Conservation (phyloP, 2,888 invertebrate species). For the Chouioia cunea region DNA sequence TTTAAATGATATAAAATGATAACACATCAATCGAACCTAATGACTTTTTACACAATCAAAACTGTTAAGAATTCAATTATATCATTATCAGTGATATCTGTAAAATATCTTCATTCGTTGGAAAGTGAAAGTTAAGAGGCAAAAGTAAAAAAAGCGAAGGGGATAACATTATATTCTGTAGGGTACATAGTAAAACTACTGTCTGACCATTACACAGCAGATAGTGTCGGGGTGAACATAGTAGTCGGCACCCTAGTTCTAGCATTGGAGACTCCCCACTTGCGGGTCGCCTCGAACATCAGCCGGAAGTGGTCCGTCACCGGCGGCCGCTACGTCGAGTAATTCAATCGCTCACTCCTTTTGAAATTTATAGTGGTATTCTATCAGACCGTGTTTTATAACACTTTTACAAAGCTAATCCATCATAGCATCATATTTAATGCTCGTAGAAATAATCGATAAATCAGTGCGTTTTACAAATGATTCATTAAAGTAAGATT, state of each 20-base stretch:
- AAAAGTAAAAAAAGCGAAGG: too few relatives aligned
- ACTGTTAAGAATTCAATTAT: too few relatives aligned
- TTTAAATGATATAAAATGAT: too few relatives aligned
- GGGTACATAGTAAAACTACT: neutral
- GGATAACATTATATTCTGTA: conserved; percentile 1
- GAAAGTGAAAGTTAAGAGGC: too few relatives aligned
- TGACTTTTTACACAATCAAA: too few relatives aligned
- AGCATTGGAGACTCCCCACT: conserved; percentile 54
- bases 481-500: conserved; percentile 59
- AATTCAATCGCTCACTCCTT: neutral
- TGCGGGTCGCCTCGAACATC: conserved; percentile 60
- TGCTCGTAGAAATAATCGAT: conserved; percentile 48
- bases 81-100: too few relatives aligned
- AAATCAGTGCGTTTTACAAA: conserved; percentile 39
- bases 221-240: conserved; percentile 58
- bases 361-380: too few relatives aligned
- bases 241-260: conserved; percentile 44
- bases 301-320: conserved; percentile 56
- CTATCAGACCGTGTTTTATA: too few relatives aligned
- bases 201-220: conserved; percentile 57
- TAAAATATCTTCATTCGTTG: too few relatives aligned
- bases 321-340: conserved; percentile 58
- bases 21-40: too few relatives aligned
- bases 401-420: neutral
- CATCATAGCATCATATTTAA: conserved; percentile 26